Evolutionary conservation across 1,140 invertebrate species (phyloP).

Genomic region (Thalassaphorura encarpata): DNA sequence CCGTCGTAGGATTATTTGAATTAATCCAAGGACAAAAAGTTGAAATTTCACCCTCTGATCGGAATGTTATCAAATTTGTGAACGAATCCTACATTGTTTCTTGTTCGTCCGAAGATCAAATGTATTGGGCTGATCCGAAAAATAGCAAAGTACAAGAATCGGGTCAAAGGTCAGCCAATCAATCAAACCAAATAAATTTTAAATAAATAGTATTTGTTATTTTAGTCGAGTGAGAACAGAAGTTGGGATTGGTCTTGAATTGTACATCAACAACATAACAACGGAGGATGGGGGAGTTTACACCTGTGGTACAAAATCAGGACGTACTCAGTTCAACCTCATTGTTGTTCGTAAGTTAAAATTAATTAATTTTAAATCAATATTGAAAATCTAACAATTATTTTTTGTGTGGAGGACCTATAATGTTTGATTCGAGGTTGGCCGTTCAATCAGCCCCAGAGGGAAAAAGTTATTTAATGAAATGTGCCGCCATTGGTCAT

Average conservation of each 20-base stretch:
- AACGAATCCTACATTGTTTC: constrained; percentile 31
- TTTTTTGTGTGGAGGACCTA: constrained; percentile 28
- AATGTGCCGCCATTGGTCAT: constrained; percentile 25
- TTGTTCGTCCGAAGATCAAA: constrained; percentile 22
- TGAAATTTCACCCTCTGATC: constrained; percentile 21
- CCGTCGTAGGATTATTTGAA: constrained; percentile 20
- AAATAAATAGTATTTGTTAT: constrained; percentile 1
- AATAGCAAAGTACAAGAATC: constrained; percentile 13
- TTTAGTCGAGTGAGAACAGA: constrained; percentile 29
- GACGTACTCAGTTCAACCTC: constrained; percentile 24
- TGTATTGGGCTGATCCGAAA: constrained; percentile 21
- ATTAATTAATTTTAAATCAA: no score
- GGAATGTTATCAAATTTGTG: constrained; percentile 28
- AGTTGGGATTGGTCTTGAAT: constrained; percentile 19
- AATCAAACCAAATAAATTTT: background rate
- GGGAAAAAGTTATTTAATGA: constrained; percentile 19
- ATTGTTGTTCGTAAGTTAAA: constrained; percentile 32
- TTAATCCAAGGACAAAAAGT: constrained; percentile 22
- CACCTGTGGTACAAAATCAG: constrained; percentile 15
- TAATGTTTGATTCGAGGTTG: constrained; percentile 24
- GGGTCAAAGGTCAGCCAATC: constrained; percentile 20
- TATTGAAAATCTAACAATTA: no score
- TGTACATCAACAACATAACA: constrained; percentile 29
- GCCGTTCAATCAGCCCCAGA: constrained; percentile 28
- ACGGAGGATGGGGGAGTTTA: constrained; percentile 27